These are phyloP conservation scores for Dolichopus griseipennis DNA, from an alignment of 2,888 invertebrate genomes.

Conservation along the genomic window DNA sequence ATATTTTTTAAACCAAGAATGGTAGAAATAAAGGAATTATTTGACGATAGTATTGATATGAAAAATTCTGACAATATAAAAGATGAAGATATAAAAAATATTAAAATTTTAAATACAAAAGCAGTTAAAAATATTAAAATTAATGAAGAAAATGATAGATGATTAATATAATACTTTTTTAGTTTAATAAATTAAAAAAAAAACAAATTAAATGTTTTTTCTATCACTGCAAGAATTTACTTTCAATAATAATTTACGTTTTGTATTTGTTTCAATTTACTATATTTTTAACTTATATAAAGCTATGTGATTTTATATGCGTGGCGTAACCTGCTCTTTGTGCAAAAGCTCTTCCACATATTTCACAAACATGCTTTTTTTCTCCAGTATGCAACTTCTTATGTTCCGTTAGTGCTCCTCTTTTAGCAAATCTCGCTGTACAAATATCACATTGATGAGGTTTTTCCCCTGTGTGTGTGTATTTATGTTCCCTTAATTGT, in stretches of 20 bases:
- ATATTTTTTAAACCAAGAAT: slow-evolving; percentile 47
- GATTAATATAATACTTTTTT: not conserved
- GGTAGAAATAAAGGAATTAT: slow-evolving; percentile 56
- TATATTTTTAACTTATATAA: not conserved
- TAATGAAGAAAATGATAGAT: not conserved
- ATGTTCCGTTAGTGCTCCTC: not conserved
- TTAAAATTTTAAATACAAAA: not conserved
- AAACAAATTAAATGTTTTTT: too few relatives aligned
- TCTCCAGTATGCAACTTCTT: not conserved
- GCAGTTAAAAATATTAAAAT: not conserved
- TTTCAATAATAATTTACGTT: too few relatives aligned
- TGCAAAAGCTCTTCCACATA: not conserved
- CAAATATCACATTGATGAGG: not conserved
- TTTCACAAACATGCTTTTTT: not conserved
- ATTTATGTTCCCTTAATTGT: not conserved
- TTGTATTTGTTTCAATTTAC: too few relatives aligned
- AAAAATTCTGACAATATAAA: not conserved
- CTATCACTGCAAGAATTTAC: too few relatives aligned
- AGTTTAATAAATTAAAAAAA: too few relatives aligned
- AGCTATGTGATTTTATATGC: not conserved
- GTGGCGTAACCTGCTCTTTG: not conserved
- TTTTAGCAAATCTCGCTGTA: not conserved
- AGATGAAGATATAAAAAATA: not conserved
- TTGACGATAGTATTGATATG: slow-evolving; percentile 29
- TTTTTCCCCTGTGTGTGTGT: not conserved